Conservation (phyloP, 2,113 vertebrate genomes). For the Connochaetes taurinus region DNA sequence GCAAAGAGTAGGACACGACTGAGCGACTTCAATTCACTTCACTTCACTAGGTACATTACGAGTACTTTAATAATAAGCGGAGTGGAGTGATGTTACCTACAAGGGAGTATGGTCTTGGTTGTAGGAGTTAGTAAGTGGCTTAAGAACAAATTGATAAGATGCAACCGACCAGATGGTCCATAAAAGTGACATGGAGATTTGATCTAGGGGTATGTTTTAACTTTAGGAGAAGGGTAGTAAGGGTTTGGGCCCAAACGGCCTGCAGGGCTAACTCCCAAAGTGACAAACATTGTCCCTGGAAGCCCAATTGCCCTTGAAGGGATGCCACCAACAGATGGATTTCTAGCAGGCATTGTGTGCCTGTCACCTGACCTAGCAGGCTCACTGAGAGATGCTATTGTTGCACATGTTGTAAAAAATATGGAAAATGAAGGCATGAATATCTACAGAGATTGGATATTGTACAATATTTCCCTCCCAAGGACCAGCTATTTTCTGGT, state of each 20-base stretch:
- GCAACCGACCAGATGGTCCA: neutral
- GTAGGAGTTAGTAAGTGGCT: neutral
- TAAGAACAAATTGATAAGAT: neutral
- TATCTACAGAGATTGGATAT: neutral
- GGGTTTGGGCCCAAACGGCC: neutral
- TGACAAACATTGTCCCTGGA: neutral
- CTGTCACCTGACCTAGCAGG: neutral
- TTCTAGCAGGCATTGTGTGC: neutral
- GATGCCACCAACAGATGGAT: neutral
- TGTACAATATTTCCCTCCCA: neutral
- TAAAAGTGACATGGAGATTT: neutral
- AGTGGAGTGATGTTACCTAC: neutral
- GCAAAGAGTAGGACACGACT: too few species aligned
- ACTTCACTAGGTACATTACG: neutral
- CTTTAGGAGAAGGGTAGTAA: neutral
- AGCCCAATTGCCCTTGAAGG: neutral
- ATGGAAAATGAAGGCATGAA: neutral
- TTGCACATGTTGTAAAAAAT: neutral
- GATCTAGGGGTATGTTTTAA: neutral
- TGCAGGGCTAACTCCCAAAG: neutral
- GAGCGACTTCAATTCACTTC: too few species aligned
- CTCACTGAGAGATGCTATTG: neutral
- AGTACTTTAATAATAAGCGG: neutral
- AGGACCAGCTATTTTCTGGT: neutral
- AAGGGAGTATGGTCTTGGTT: accelerated